These are phyloP conservation scores for Acanthosoma haemorrhoidale DNA, from an alignment of 2,888 invertebrate species.

Conservation along the genomic window DNA sequence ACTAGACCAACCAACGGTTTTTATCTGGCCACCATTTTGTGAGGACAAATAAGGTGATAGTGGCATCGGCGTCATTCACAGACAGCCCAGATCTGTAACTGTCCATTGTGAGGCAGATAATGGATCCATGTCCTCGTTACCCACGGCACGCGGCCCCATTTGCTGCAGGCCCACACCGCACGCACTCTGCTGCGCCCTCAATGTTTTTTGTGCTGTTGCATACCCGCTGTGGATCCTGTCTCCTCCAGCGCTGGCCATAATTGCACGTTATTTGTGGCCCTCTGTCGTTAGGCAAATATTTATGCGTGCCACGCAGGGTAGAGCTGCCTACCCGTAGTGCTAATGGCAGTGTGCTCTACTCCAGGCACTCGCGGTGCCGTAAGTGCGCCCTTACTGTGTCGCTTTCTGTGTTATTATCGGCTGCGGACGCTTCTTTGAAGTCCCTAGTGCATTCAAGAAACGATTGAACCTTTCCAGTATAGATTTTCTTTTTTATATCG, in stretches of 20 bases:
- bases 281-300: slow-evolving; percentile 24
- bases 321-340: neutral
- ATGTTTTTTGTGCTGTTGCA: neutral
- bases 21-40: no score
- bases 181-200: no score
- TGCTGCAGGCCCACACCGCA: neutral
- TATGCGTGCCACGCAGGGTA: neutral
- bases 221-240: slow-evolving; percentile 9
- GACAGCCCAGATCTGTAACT: neutral
- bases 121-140: neutral
- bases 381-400: no score
- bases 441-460: no score
- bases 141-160: slow-evolving; percentile 4
- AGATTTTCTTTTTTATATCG: no score
- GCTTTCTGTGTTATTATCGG: no score
- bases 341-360: no score
- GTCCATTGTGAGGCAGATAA: neutral
- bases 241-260: neutral
- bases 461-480: no score
- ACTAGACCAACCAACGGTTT: no score
- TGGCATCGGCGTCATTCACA: no score
- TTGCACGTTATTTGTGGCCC: neutral
- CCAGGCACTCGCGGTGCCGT: no score
- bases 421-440: no score
- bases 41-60: neutral